Percentiles rank a stretch among this genome's conserved stretches.
Conservation (phyloP, 1,140 invertebrate genomes). For the Aphelenchoides avenae region DNA sequence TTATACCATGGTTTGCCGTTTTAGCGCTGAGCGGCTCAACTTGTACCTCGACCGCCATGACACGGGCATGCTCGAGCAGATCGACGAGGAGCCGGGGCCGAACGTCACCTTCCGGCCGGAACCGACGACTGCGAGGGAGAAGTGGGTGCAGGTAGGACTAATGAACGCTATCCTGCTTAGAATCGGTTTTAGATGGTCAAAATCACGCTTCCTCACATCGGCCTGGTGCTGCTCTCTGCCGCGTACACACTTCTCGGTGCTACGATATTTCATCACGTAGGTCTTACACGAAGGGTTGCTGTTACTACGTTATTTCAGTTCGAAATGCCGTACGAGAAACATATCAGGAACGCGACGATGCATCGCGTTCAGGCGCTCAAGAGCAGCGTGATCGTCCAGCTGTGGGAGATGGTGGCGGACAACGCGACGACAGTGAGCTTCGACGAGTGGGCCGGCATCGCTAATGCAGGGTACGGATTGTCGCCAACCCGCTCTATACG, state of each 20-base stretch:
- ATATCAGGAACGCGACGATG: constrained; percentile 52
- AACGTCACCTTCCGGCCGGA: constrained; percentile 35
- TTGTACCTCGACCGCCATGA: constrained; percentile 45
- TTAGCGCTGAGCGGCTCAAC: constrained; percentile 45
- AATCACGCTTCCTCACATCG: constrained; percentile 53
- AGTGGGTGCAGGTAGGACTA: constrained; percentile 41
- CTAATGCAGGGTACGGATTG: constrained; percentile 33
- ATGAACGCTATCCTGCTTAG: no score
- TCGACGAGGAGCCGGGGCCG: constrained; percentile 14
- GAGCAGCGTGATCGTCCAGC: constrained; percentile 41
- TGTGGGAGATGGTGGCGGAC: constrained; percentile 37
- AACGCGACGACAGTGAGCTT: constrained; percentile 22
- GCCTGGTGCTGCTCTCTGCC: constrained; percentile 52
- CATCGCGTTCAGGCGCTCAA: constrained; percentile 45
- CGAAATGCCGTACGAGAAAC: constrained; percentile 34
- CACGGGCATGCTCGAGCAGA: constrained; percentile 3
- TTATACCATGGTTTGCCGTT: constrained; percentile 7
- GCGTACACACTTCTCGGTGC: constrained; percentile 54
- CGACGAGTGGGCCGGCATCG: constrained; percentile 31
- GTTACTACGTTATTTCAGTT: constrained; percentile 31
- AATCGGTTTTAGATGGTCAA: constrained; percentile 47
- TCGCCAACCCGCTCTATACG: constrained; percentile 14
- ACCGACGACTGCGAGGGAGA: constrained; percentile 37
- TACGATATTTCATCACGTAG: constrained; percentile 53
- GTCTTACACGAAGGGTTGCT: constrained; percentile 9